A percentile compares a stretch with the other conserved stretches of the same genome.
Evolutionary conservation across 2,888 invertebrate species (phyloP).

Genomic region (Epinotia ramella): DNA sequence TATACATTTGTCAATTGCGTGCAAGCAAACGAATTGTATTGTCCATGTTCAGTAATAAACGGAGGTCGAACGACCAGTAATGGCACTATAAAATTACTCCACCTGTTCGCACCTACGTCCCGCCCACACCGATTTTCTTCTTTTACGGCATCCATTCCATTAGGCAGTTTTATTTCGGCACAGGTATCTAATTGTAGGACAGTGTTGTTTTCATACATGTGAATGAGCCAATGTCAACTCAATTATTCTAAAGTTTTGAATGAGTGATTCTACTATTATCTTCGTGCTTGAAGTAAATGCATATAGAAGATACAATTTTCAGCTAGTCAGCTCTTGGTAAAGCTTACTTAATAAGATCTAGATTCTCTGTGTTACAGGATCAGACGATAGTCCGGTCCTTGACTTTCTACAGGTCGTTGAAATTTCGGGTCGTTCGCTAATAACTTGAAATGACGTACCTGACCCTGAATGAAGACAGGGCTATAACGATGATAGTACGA

Average conservation of each 20-base stretch:
- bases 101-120: slow-evolving; percentile 33
- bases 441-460: background rate
- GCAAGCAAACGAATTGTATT: slow-evolving; percentile 11
- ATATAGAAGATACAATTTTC: too few relatives aligned
- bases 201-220: slow-evolving; percentile 5
- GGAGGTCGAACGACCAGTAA: slow-evolving; percentile 1
- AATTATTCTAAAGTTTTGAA: background rate
- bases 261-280: too few relatives aligned
- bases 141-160: slow-evolving; percentile 29
- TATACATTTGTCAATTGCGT: slow-evolving; percentile 6
- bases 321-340: too few relatives aligned
- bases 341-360: background rate
- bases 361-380: background rate
- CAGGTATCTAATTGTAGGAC: slow-evolving; percentile 17
- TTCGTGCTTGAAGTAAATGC: too few relatives aligned
- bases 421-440: background rate
- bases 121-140: slow-evolving; percentile 20
- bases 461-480: too few relatives aligned
- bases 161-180: slow-evolving; percentile 18
- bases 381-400: background rate
- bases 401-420: too few relatives aligned
- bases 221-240: slow-evolving; percentile 2
- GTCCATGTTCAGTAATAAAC: slow-evolving; percentile 26
- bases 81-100: slow-evolving; percentile 32
- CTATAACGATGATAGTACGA: too few relatives aligned